Evolutionary conservation across 1,140 invertebrate genomes (phyloP), one percentile per base, ranked within the genome.

Genomic region (Lasaia peninsularis): DNA sequence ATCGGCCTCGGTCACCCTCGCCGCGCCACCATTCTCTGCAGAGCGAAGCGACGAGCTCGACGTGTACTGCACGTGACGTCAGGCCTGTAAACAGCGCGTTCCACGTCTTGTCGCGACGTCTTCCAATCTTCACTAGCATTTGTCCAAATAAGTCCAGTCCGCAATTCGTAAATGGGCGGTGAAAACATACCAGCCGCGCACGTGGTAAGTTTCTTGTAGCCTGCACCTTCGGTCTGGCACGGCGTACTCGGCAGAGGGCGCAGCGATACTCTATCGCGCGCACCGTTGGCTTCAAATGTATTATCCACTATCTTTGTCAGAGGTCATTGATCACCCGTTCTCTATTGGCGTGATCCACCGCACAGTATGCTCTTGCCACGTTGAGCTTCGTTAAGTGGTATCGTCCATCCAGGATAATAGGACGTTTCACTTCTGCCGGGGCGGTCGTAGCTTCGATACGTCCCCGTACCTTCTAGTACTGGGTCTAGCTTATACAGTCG

Each of bases 131-230:
- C 0, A 72, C 62, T 0, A 9, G 61, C 18, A 66, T 21, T 1
- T 71, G 71, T 0, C 74, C 65, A 35, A 68, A 69, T n/a, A 56
- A 67, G 44, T 74, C 71, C 0, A 76, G 2, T 1, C 69, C 66
- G 11, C 12, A 40, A 34, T 56, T 56, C 8, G 60, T 56, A 21
- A 71, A 71, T 2, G 70, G 56, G 2, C 58, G 18, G 2, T 28
- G 20, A 18, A 51, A 49, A 10, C 52, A 53, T 6, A 32, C 57
- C 16, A 65, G n/a, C 2, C 60, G 20, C 10, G 28, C 33, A 9
- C 32, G 40, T 9, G 56, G 60, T 24, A 49, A 24, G 21, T 62
- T 31, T 0, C 63, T 56, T 6, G 35, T 56, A 9, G 31, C 18
- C 0, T 56, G 56, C 1, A 14, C 8, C 14, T 37, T 12, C 0